Evolutionary conservation across 1,140 invertebrate genomes (phyloP), one percentile per base, ranked within the genome.

Genomic region (Hesperophylax magnus): DNA sequence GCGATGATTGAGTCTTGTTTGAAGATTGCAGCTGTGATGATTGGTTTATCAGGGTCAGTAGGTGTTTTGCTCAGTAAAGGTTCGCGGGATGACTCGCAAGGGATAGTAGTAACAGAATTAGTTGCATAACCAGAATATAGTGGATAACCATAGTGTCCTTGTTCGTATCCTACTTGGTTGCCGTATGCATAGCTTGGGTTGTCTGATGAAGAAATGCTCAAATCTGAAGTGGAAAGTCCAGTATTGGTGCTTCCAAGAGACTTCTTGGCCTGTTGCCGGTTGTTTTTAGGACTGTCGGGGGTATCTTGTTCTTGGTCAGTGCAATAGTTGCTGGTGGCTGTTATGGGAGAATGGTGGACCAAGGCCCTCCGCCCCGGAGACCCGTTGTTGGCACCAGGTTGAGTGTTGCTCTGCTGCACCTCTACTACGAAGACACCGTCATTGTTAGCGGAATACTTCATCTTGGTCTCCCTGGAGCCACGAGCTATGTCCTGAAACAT

Each of bases 351-450:
- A 9, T 91, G 89, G 84, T 93, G 92, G 3, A 93, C 92, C 2
- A 92, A 86, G 69, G 93, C 90, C 81, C 86, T 85, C 85, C 92
- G 91, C 86, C 91, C 91, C 18, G 90, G 90, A 7, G 88, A 87
- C 84, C 89, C 87, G 84, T 47, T 85, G 86, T 61, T 78, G 85
- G 85, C n/a, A 85, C 86, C 8, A 83, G 84, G 79, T 58, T 87
- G 85, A 20, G 85, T 83, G n/a, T 84, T 84, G 72, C 77, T 81
- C 82, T 92, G 91, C 85, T 91, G 91, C 0, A 95, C 93, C 84
- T 95, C 94, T 3, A 95, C 94, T 2, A 95, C 93, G 80, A 95
- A 95, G 27, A 95, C 94, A n/a, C 94, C 94, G 78, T 94, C 92
- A 86, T 93, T 93, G 82, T 94, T 93, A 20, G 92, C 91, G 20